Evolutionary conservation across 2,113 vertebrate genomes (phyloP), one percentile per base, ranked within the genome.

Genomic region (Pristiophorus japonicus): DNA sequence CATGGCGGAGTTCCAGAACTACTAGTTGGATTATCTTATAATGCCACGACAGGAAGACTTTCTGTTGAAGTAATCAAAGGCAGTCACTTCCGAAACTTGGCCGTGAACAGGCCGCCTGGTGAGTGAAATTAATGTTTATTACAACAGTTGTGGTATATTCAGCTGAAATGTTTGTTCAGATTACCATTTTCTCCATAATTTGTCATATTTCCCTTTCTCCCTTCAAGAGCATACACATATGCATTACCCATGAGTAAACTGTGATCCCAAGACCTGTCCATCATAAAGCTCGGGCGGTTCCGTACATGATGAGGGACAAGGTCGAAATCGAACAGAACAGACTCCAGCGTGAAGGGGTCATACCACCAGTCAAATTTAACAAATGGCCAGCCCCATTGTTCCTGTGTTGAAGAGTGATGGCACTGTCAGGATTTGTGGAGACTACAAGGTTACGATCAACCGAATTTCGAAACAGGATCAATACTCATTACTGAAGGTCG

Each of bases 61-160:
- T 98, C 99, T 10, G 99, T 99, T 96, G 99, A 99, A 97, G 97
- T 99, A 96, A 98, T 99, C 97, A 99, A 99, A 98, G 99, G 99
- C 95, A 99, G 99, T 96, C 99, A 99, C 97, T 99, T 99, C 97
- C 98, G 98, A 96, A 99, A 99, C 97, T 98, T 99, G 4, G 98
- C 99, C 38, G 96, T 98, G 97, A 99, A 98, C 97, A 97, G 98
- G 96, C 98, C 98, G 2, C 99, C 99, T 96, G 99, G 99, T 99
- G 96, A 97, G 98, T 97, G 91, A 63, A 51, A n/a, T 45, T 20
- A 70, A 73, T 95, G 1, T 96, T 96, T 96, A 96, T 97, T 96
- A 96, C 96, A 93, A 96, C 96, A 97, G 97, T 97, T 92, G 27
- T 96, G 95, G 88, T 96, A 96, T 96, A 95, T 94, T 22, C 96